Base-by-base conservation (phyloP, 2,888 invertebrate genomes). In the Parnassius orleans region DNA sequence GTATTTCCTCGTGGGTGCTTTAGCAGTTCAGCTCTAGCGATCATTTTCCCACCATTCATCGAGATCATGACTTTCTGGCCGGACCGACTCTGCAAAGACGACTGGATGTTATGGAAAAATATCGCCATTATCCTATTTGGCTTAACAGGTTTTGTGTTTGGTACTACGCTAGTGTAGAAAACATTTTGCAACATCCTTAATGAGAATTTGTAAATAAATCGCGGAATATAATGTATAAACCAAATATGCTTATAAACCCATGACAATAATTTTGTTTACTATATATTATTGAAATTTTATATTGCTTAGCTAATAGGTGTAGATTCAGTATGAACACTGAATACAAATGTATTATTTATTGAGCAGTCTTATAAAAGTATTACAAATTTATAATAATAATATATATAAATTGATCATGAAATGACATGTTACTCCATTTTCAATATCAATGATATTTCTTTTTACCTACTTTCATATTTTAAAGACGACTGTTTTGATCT, bases 1-100 rank as follows among this genome's bases (percentile, higher is more conserved):
- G 96, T 10, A 96, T 98, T 97, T 97, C 0, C 87, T 98, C 53
- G 97, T 98, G 9, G 98, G 98, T 3, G 97, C 98, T 5, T 98
- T 64, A 97, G 97, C 81, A 96, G 96, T 78, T 97, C 97, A 0
- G 95, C 96, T 0, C 87, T 98, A 66, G 97, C 97, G 0, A 92
- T 98, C 5, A 96, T 98, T 69, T 96, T 97, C 73, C 98, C 98
- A 43, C 97, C 98, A 0, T 85, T 96, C 44, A 95, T 98, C 66
- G 96, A 98, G 81, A 95, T 97, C 53, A 93, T 97, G 63, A 96
- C 97, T 2, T 96, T 95, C 81, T 97, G 96, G 95, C 94, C 95
- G 9, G 93, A 94, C 65, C 94, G 94, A 53, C 92, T 95, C 54
- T 95, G 95, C 0, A 89, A 84, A 69, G 88, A 92, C 70, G 90